Evolutionary conservation across 2,797 vertebrate species (phyloP).

Genomic region (Darevskia mixta): DNA sequence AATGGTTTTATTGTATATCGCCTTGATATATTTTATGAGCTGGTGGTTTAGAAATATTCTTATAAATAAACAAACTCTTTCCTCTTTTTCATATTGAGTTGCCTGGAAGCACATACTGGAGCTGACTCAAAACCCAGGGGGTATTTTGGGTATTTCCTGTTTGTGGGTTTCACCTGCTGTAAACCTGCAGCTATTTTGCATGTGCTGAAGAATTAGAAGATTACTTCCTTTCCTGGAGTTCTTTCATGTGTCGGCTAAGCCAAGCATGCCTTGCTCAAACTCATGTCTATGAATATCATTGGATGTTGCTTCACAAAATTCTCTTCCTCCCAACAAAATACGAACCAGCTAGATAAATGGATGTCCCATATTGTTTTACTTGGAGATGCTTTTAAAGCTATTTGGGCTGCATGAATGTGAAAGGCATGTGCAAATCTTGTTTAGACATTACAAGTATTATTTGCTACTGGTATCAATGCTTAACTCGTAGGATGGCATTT

Average conservation of each 20-base stretch:
- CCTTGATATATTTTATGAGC: no score
- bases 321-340: no score
- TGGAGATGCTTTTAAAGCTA: neutral
- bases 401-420: neutral
- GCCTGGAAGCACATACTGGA: neutral
- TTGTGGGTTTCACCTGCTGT: neutral
- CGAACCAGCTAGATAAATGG: no score
- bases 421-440: neutral
- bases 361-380: neutral
- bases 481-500: neutral
- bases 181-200: neutral
- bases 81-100: neutral
- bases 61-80: neutral
- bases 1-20: no score
- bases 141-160: neutral
- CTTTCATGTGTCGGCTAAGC: neutral
- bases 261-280: neutral
- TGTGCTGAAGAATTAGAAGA: neutral
- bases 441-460: neutral
- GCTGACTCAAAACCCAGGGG: no score
- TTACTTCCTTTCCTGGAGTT: neutral
- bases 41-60: no score
- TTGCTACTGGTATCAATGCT: conserved; percentile 44
- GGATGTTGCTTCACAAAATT: neutral
- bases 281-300: neutral